phyloP scores from a whole-genome alignment of 2,888 invertebrate species.

The Selenia dentaria region DNA sequence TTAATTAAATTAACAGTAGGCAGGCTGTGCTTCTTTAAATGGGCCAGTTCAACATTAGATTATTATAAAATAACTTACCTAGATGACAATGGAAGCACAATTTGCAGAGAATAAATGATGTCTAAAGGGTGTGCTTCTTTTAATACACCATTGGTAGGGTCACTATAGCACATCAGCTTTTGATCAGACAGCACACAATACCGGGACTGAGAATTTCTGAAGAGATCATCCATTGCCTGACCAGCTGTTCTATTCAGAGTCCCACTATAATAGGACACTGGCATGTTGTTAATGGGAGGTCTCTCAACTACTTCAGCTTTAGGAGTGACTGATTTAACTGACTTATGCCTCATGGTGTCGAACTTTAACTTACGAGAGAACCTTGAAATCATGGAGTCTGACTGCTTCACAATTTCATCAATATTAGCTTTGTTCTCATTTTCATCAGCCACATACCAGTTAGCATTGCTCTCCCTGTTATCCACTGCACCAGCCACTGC shows the following conservation, averaged over 20 bases:
- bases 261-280: constrained; percentile 84
- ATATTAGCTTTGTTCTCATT: constrained; percentile 35
- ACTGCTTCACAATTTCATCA: constrained; percentile 50
- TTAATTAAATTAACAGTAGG: too few species aligned
- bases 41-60: too few species aligned
- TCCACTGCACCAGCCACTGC: constrained; percentile 5
- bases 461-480: constrained; percentile 67
- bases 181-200: constrained; percentile 89
- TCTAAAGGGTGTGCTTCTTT: constrained; percentile 90
- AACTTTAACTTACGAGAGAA: constrained; percentile 77
- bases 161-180: constrained; percentile 89
- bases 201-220: constrained; percentile 90
- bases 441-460: constrained; percentile 64
- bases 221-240: constrained; percentile 86
- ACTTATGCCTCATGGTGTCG: constrained; percentile 71
- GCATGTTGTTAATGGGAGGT: constrained; percentile 76
- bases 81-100: constrained; percentile 82
- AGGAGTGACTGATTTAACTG: constrained; percentile 44
- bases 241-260: constrained; percentile 84
- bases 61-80: constrained; percentile 51
- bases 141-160: constrained; percentile 87
- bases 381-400: constrained; percentile 64
- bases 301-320: constrained; percentile 70
- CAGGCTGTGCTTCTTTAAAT: too few species aligned
- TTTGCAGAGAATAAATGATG: constrained; percentile 86